These are phyloP conservation scores for Mus caroli DNA, from an alignment of 2,797 vertebrate genomes.

Conservation along the genomic window DNA sequence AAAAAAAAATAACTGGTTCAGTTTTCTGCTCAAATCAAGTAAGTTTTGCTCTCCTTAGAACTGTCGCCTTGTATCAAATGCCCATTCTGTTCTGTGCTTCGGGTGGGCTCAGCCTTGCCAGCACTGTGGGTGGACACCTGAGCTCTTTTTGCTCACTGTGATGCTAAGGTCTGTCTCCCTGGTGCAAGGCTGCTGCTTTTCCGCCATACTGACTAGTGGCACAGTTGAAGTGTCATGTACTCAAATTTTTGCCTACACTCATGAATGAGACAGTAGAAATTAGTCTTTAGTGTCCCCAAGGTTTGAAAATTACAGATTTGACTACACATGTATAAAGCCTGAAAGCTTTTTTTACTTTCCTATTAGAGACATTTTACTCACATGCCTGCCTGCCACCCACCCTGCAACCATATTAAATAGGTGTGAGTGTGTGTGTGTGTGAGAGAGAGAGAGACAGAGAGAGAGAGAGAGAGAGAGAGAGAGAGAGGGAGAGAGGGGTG, in stretches of 20 bases:
- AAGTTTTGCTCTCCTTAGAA: constrained; percentile 5
- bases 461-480: no score
- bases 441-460: neutral
- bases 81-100: neutral
- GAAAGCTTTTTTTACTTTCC: neutral
- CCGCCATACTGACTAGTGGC: neutral
- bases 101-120: neutral
- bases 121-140: neutral
- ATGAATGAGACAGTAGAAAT: neutral
- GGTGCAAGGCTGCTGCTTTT: neutral
- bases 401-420: neutral
- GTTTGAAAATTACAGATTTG: constrained; percentile 10
- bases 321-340: neutral
- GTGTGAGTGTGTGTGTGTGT: no score
- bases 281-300: neutral
- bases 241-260: neutral
- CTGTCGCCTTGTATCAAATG: neutral
- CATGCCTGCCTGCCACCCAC: neutral
- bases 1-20: constrained; percentile 8
- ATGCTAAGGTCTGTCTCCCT: neutral
- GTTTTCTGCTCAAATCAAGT: constrained; percentile 23
- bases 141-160: neutral
- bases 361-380: neutral
- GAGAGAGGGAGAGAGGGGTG: neutral
- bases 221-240: fast-evolving